phyloP scores from a whole-genome alignment of 2,888 invertebrate species.

The Folsomia manolachei region DNA sequence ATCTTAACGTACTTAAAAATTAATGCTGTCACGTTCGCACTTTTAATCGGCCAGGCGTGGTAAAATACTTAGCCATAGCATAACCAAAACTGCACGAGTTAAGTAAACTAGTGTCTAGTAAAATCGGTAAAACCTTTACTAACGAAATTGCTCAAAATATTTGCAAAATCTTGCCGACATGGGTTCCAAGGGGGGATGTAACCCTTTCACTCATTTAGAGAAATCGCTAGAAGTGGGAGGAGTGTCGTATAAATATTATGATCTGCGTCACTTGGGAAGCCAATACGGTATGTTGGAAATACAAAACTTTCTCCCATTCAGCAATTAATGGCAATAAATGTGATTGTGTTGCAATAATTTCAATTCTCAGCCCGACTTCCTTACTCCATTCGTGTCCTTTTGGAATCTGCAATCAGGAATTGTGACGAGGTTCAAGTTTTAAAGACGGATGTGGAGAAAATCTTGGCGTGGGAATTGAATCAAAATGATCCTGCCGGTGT shows the following conservation, averaged over 20 bases:
- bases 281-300: constrained; percentile 24
- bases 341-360: background rate
- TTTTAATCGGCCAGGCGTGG: too few relatives aligned
- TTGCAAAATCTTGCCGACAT: too few relatives aligned
- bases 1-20: too few relatives aligned
- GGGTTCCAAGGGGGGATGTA: constrained; percentile 15
- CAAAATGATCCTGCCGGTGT: constrained; percentile 68
- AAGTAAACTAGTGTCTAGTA: too few relatives aligned
- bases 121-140: too few relatives aligned
- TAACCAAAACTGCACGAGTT: too few relatives aligned
- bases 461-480: constrained; percentile 81
- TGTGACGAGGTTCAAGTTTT: constrained; percentile 93
- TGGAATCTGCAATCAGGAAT: constrained; percentile 93
- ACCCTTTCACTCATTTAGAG: constrained; percentile 31
- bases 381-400: constrained; percentile 82
- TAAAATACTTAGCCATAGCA: too few relatives aligned
- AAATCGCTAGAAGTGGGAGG: constrained; percentile 21
- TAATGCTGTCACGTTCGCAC: too few relatives aligned
- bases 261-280: constrained; percentile 28
- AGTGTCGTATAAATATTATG: constrained; percentile 32
- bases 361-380: constrained; percentile 61
- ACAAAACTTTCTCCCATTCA: too few relatives aligned
- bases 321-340: background rate
- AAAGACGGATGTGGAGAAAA: constrained; percentile 79
- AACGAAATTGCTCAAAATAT: too few relatives aligned